Base-by-base conservation (phyloP, 2,797 vertebrate genomes). In the Sciurus carolinensis region DNA sequence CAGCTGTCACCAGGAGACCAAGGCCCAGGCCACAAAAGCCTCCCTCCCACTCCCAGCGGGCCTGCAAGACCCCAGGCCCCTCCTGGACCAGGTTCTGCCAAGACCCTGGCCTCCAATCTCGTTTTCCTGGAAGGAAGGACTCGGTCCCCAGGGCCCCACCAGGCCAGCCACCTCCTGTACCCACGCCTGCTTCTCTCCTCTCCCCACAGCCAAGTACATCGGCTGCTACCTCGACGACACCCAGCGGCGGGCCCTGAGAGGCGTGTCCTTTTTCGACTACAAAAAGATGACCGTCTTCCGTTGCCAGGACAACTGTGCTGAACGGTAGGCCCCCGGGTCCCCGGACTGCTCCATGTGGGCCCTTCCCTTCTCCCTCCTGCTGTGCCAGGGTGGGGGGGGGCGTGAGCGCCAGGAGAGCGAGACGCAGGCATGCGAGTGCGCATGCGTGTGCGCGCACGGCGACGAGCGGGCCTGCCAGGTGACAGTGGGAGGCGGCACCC, bases 291-390 rank as follows among this genome's bases (percentile, higher is more conserved):
- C 99, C 24, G 98, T 99, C 95, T 99, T 99, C 97, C 99, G 99
- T 98, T 99, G 99, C 99, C 99, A 99, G 98, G 99, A 99, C 99
- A 99, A 99, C 99, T 99, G 99, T 89, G 99, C 99, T 1, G 99
- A 99, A 98, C 99, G 99, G 99, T 99, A 99, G 93, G 94, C 11
- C 33, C 94, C 42, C 12, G 12, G 1, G 2, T 79, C 69, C 92
- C 87, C 64, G n/a, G 47, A 36, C 66, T 22, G 33, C 0, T 30
- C 47, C 84, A 7, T 66, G 12, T 26, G 47, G 20, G 54, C 69
- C 94, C 62, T 80, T 87, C 50, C 79, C 87, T 64, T 33, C 22
- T 30, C 39, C 75, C 7, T 14, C 62, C 85, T 71, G 20, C 33
- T 6, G 0, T 5, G 39, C 81, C 75, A 57, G 76, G 39, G 28